Base-by-base conservation (phyloP, 1,140 invertebrate genomes). In the Rhagoletis pomonella region DNA sequence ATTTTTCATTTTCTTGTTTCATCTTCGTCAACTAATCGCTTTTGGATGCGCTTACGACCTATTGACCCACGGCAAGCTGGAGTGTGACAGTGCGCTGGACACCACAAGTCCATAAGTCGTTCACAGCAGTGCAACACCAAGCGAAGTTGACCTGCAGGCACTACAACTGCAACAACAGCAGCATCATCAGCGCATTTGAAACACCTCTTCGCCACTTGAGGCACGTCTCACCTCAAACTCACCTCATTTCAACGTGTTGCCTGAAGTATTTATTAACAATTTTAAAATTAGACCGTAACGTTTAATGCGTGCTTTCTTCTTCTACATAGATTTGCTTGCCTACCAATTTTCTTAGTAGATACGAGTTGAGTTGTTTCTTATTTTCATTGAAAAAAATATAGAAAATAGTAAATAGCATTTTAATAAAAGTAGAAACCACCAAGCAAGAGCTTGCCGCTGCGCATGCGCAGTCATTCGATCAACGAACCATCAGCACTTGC, bases 241-340 rank as follows among this genome's bases (percentile, higher is more conserved):
- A 81, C 73, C 73, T 81, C 73, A 81, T 81, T 81, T 81, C 73
- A 58, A 47, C 73, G 10, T 19, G 17, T 55, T 55, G 73, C 73
- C 44, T n/a, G 47, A 2, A 42, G 67, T 86, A 88, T 88, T 88
- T 88, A 88, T 88, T 88, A 88, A 87, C 86, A 88, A 87, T 88
- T 87, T 77, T 87, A 58, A 88, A 88, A 88, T 87, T 88, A 59
- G 87, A 88, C 87, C 87, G 86, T 67, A 88, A 88, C 67, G 73
- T 88, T 65, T 58, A 84, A 59, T 62, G 42, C 19, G 50, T 73
- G 39, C 69, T 87, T 77, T 87, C 39, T 55, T 85, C 77, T 85
- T 87, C 47, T 65, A 29, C 29, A 29, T 29, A 62, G 59, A 81
- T 81, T 81, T 14, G 44, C n/a, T 81, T 50, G 47, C 47, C 73